Evolutionary conservation across 35 echinoderm and acorn worm genomes (phyloP).

Genomic region (Patiria miniata): DNA sequence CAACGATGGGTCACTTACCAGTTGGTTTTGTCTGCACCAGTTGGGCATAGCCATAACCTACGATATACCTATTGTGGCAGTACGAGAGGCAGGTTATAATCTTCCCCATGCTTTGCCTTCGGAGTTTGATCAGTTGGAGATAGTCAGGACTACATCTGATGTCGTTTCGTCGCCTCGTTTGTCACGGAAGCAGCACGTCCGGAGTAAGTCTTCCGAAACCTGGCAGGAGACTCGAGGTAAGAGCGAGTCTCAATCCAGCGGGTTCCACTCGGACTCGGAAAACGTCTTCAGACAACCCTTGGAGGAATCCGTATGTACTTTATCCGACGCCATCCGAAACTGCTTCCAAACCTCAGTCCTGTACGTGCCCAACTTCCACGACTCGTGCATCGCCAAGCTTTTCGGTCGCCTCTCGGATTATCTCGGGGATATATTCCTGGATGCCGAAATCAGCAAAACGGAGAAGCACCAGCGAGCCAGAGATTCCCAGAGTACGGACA

Average conservation of each 20-base stretch:
- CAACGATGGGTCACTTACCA: constrained; percentile 45
- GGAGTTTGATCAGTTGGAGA: constrained; percentile 60
- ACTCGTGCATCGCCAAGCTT: constrained; percentile 78
- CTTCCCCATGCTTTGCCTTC: constrained; percentile 42
- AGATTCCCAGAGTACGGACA: constrained; percentile 22
- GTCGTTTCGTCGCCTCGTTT: not conserved
- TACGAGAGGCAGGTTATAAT: constrained; percentile 71
- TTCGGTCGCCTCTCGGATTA: constrained; percentile 78
- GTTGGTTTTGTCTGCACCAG: constrained; percentile 54
- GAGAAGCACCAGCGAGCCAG: constrained; percentile 12
- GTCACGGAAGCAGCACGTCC: not conserved
- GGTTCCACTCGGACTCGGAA: constrained; percentile 60
- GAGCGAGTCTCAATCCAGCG: constrained; percentile 57
- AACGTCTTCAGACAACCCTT: constrained; percentile 5
- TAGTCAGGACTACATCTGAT: constrained; percentile 30
- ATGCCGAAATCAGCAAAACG: constrained; percentile 64
- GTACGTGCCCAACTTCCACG: constrained; percentile 80
- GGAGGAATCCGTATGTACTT: not conserved
- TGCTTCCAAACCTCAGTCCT: constrained; percentile 52
- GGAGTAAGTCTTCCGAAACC: constrained; percentile 27
- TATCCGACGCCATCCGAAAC: constrained; percentile 53
- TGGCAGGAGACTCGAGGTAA: not conserved
- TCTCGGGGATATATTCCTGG: constrained; percentile 72
- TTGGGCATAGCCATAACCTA: constrained; percentile 59
- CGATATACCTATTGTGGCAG: constrained; percentile 57